Evolutionary conservation across 2,113 vertebrate species (phyloP), one percentile per base, ranked within the genome.

Genomic region (Xyrauchen texanus): DNA sequence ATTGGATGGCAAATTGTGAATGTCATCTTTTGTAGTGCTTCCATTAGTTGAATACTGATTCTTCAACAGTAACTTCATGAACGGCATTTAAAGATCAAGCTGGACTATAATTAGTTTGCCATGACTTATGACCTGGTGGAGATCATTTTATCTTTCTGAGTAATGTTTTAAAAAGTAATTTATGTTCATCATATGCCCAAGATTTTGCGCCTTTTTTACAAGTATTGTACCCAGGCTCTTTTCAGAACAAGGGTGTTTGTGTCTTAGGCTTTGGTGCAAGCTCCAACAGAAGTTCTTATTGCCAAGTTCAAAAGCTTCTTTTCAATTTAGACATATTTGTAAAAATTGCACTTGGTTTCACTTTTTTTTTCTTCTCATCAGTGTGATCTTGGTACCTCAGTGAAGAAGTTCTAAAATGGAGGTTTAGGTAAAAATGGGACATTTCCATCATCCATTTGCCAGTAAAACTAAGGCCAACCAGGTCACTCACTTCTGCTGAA

Each of bases 341-440:
- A 68, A n/a, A 15, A 46, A 60, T 64, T 49, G 7, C 45, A 10
- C 65, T 21, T 16, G 9, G 10, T 21, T 21, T 63, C 6, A 42
- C 62, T 68, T 73, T 47, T 7, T 49, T 62, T 57, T 45, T 71
- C 45, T 34, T 3, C 21, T 21, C 60, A 60, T 60, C 58, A 16
- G 53, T 58, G 55, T 67, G 57, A 45, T 68, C 15, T 74, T 15
- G 6, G 16, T 9, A 69, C 8, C 74, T 71, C 15, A 8, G 67
- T 69, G 58, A 52, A 16, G 63, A 34, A 34, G 64, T 52, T 60
- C 15, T 52, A 51, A 70, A 80, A 71, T 53, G 21, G 45, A 61
- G 66, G 67, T 66, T 83, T 80, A 76, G 77, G n/a, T 63, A 65
- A 76, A 66, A 80, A 71, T 11, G 21, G 53, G 15, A 42, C 46